phyloP scores from a whole-genome alignment of 2,888 invertebrate species.

The Sarcophaga caerulescens region DNA sequence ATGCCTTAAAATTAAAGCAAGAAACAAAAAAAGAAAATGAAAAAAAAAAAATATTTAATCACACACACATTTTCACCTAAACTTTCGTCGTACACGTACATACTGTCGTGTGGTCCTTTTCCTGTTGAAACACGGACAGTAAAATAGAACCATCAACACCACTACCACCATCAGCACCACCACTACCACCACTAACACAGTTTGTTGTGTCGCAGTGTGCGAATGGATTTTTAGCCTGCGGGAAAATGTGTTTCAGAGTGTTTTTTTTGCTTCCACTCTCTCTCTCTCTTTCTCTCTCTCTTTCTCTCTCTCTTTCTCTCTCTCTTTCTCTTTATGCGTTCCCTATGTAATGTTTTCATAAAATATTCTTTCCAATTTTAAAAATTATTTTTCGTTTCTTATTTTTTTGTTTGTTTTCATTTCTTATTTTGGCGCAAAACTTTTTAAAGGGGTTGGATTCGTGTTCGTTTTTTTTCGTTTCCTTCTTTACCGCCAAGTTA shows the following conservation, averaged over 20 bases:
- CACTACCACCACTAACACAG: neutral
- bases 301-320: constrained; percentile 7
- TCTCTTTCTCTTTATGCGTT: neutral
- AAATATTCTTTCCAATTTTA: neutral
- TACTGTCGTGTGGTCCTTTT: too few relatives aligned
- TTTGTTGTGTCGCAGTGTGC: constrained; percentile 45
- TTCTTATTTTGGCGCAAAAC: neutral
- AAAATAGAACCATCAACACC: too few relatives aligned
- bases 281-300: constrained; percentile 16
- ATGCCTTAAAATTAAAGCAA: too few relatives aligned
- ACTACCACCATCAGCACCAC: too few relatives aligned
- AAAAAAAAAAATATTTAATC: too few relatives aligned
- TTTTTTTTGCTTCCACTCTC: constrained; percentile 27
- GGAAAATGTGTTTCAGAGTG: constrained; percentile 26
- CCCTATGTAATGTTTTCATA: too few relatives aligned
- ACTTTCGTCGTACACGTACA: too few relatives aligned
- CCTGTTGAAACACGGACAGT: too few relatives aligned
- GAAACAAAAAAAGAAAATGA: too few relatives aligned
- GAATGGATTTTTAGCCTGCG: constrained; percentile 49
- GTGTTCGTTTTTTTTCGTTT: neutral
- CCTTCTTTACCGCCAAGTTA: neutral
- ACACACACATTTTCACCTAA: too few relatives aligned
- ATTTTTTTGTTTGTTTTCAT: neutral
- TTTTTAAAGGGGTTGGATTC: neutral
- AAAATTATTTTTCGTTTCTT: neutral